A percentile compares a stretch with the other conserved stretches of the same genome.
phyloP scores from a whole-genome alignment of 1,140 invertebrate genomes.

The Ceratina australensis region DNA sequence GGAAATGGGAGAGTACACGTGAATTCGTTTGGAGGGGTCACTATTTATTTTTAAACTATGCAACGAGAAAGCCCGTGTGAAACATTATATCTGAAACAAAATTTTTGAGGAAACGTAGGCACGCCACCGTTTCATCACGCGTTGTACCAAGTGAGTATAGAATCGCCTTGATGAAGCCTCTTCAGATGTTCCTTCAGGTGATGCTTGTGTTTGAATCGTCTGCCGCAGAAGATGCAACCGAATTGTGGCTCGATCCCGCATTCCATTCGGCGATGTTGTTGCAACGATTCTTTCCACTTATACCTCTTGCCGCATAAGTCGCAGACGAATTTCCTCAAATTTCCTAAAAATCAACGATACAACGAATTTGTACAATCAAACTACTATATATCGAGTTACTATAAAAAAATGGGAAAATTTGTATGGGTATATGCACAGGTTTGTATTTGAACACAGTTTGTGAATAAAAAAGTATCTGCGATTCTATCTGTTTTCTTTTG shows the following conservation, averaged over 20 bases:
- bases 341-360: constrained; percentile 39
- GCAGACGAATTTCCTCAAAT: constrained; percentile 48
- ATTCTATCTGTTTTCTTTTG: too few species aligned
- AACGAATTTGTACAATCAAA: constrained; percentile 1
- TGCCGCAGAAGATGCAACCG: constrained; percentile 72
- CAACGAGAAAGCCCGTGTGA: too few species aligned
- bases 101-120: too few species aligned
- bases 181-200: constrained; percentile 67
- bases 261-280: constrained; percentile 75
- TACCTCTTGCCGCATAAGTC: constrained; percentile 70
- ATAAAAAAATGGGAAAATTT: too few species aligned
- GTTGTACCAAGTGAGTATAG: background rate
- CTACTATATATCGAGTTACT: too few species aligned
- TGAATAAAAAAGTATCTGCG: too few species aligned
- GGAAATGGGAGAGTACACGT: too few species aligned
- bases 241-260: constrained; percentile 77
- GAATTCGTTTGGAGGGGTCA: too few species aligned
- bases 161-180: constrained; percentile 2
- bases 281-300: constrained; percentile 72
- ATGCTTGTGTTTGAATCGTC: constrained; percentile 69
- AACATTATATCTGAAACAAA: too few species aligned
- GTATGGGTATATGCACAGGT: too few species aligned
- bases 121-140: background rate
- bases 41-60: too few species aligned
- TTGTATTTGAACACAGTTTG: too few species aligned